Evolutionary conservation across 2,797 vertebrate species (phyloP).

Genomic region (Rousettus madagascariensis): DNA sequence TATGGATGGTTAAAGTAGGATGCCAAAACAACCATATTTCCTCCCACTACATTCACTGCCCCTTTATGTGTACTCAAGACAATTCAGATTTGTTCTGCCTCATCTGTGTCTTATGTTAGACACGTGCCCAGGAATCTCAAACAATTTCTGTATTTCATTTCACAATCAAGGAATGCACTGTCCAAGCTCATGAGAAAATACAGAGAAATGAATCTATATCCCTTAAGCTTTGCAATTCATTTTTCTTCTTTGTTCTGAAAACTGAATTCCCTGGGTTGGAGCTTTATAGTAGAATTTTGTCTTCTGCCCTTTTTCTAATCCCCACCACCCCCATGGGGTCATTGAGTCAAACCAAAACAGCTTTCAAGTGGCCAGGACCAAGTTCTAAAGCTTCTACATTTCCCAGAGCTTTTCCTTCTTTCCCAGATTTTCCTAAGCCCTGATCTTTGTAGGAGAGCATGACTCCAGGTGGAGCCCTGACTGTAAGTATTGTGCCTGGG

Average conservation of each 20-base stretch:
- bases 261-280: constrained; percentile 28
- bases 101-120: constrained; percentile 64
- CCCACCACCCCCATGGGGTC: not conserved
- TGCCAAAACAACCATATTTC: not conserved
- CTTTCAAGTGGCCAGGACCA: constrained; percentile 68
- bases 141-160: constrained; percentile 56
- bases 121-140: constrained; percentile 19
- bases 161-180: constrained; percentile 8
- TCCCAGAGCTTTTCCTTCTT: constrained; percentile 68
- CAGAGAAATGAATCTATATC: constrained; percentile 17
- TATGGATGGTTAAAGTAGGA: constrained; percentile 55
- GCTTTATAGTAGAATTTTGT: constrained; percentile 23
- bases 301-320: not conserved
- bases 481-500: not conserved
- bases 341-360: constrained; percentile 79
- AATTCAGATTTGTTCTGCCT: constrained; percentile 51
- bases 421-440: constrained; percentile 35
- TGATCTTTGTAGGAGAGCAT: constrained; percentile 18
- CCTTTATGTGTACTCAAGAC: not conserved
- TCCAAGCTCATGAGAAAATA: not conserved
- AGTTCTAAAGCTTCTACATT: constrained; percentile 61
- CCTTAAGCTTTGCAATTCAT: constrained; percentile 63
- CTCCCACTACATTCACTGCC: not conserved
- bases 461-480: constrained; percentile 45
- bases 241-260: constrained; percentile 55